Evolutionary conservation across 1,140 invertebrate species (phyloP).

Genomic region (Drosophila varians): DNA sequence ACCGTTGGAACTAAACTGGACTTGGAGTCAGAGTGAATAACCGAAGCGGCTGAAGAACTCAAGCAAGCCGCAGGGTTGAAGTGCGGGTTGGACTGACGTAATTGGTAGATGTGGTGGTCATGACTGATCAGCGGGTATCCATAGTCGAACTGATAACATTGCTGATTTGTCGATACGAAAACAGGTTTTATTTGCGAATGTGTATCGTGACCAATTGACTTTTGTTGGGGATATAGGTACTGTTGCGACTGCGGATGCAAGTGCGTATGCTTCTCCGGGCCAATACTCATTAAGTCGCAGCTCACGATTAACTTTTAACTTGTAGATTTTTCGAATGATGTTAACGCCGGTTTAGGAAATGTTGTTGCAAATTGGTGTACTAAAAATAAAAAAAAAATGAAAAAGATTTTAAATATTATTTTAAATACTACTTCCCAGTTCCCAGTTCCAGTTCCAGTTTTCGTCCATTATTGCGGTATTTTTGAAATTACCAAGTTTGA

Average conservation of each 20-base stretch:
- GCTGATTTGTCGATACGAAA: constrained; percentile 6
- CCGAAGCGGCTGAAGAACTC: not conserved
- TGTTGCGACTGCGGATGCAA: constrained; percentile 46
- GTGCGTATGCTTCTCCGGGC: constrained; percentile 66
- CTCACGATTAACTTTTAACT: constrained; percentile 49
- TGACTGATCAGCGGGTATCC: constrained; percentile 51
- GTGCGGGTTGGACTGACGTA: constrained; percentile 1
- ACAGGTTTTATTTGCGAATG: not conserved
- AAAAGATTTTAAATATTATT: not conserved
- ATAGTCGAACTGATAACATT: constrained; percentile 47
- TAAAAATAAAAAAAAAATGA: not conserved
- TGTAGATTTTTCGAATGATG: constrained; percentile 38
- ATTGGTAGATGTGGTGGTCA: constrained; percentile 27
- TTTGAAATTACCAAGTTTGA: too few species aligned
- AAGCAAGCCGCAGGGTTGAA: not conserved
- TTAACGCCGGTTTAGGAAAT: not conserved
- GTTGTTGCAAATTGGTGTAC: not conserved
- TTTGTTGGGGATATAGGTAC: constrained; percentile 26
- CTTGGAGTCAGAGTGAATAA: constrained; percentile 9
- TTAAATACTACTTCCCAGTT: too few species aligned
- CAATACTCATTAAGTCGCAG: constrained; percentile 72
- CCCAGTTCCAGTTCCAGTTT: too few species aligned
- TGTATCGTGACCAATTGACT: constrained; percentile 12
- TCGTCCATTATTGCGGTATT: too few species aligned
- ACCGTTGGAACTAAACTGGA: constrained; percentile 78